phyloP scores from a whole-genome alignment of 2,888 invertebrate genomes.

The Caenorhabditis sp. region DNA sequence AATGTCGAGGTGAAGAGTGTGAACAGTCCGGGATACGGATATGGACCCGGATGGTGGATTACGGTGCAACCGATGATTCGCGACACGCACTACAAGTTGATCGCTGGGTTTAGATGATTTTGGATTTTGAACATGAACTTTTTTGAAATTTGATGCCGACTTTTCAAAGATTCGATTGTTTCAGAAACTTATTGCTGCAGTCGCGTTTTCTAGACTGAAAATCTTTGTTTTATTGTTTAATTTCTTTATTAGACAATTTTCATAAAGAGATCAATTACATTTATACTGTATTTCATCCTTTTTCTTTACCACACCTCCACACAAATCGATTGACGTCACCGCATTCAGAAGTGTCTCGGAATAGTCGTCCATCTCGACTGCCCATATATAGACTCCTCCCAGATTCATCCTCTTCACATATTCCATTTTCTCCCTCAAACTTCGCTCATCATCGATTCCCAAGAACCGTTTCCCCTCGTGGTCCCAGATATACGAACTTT shows the following conservation, averaged over 20 bases:
- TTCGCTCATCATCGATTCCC: neutral
- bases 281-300: neutral
- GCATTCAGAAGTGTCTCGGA: neutral
- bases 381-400: neutral
- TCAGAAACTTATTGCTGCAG: too few species aligned
- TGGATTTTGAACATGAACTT: neutral
- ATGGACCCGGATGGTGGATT: slow-evolving; percentile 28
- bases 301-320: neutral
- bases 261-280: neutral
- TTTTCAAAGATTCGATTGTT: too few species aligned
- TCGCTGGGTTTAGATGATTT: slow-evolving; percentile 14
- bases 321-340: neutral
- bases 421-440: neutral
- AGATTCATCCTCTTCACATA: neutral
- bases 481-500: neutral
- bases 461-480: neutral
- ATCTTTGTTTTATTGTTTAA: too few species aligned
- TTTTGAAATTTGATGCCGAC: too few species aligned
- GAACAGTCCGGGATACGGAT: neutral
- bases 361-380: neutral
- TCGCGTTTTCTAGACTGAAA: too few species aligned
- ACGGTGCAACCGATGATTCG: neutral
- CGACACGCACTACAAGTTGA: neutral
- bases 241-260: too few species aligned
- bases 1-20: neutral